These are phyloP conservation scores for Caranx ignobilis DNA, from an alignment of 2,113 vertebrate species.

Conservation along the genomic window DNA sequence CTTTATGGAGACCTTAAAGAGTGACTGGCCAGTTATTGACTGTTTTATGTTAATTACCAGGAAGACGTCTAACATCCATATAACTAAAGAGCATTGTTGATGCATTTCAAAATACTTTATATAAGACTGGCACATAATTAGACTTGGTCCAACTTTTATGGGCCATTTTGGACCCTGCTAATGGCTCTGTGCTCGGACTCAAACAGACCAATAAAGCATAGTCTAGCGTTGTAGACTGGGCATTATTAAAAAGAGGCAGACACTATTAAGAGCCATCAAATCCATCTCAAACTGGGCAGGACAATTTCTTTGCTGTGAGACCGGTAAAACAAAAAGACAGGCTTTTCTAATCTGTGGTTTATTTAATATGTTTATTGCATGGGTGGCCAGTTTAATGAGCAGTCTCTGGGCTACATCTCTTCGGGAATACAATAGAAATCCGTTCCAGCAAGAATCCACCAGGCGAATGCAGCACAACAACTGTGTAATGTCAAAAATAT, in stretches of 20 bases:
- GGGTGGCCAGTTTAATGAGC: conserved; percentile 79
- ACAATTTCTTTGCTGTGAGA: conserved; percentile 56
- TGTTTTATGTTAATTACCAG: conserved; percentile 71
- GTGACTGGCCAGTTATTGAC: conserved; percentile 62
- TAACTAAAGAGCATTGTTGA: conserved; percentile 54
- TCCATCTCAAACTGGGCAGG: conserved; percentile 76
- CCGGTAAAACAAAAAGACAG: conserved; percentile 67
- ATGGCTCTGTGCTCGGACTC: conserved; percentile 79
- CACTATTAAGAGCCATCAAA: conserved; percentile 79
- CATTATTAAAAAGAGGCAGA: conserved; percentile 79
- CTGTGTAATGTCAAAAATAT: conserved; percentile 60
- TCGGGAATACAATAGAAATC: conserved; percentile 57
- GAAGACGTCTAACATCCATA: conserved; percentile 55
- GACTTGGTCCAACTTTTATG: conserved; percentile 82
- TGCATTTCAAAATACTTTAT: conserved; percentile 66
- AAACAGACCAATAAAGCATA: conserved; percentile 84
- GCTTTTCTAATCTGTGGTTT: conserved; percentile 75
- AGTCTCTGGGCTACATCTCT: conserved; percentile 64
- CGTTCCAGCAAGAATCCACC: conserved; percentile 47
- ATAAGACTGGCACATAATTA: conserved; percentile 77
- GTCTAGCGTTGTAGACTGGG: conserved; percentile 54
- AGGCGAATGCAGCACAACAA: conserved; percentile 45
- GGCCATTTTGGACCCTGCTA: conserved; percentile 80
- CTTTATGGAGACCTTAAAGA: conserved; percentile 56
- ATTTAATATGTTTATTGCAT: conserved; percentile 79